These are phyloP conservation scores for Agelaius tricolor DNA, from an alignment of 2,113 vertebrate species.

Conservation along the genomic window DNA sequence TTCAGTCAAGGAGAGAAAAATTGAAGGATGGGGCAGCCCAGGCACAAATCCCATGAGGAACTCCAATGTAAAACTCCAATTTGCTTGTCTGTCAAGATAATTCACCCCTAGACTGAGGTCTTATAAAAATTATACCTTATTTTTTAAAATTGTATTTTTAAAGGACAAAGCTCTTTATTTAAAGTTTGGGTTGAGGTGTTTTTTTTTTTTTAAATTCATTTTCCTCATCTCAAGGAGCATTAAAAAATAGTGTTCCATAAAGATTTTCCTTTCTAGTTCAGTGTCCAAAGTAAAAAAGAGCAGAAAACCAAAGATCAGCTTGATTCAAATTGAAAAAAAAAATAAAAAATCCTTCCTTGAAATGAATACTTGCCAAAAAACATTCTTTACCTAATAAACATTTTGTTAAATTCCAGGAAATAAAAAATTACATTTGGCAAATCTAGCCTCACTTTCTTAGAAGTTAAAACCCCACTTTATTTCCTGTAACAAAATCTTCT, in stretches of 20 bases:
- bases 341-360: neutral
- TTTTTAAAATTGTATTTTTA: neutral
- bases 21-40: neutral
- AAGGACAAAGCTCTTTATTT: neutral
- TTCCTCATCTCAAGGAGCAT: neutral
- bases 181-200: neutral
- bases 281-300: neutral
- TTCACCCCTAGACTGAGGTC: neutral
- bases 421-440: neutral
- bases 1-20: neutral
- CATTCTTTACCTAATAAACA: conserved; percentile 1
- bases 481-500: neutral
- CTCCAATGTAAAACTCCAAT: neutral
- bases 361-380: neutral
- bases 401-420: conserved; percentile 40
- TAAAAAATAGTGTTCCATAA: neutral
- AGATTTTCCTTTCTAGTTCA: neutral
- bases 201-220: neutral
- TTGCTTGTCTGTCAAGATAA: neutral
- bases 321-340: neutral
- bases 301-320: neutral
- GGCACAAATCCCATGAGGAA: neutral
- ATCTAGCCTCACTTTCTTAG: neutral
- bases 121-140: neutral
- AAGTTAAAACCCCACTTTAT: neutral